Conservation (phyloP, 2,113 vertebrate species). For the Forbesichthys agassizii region DNA sequence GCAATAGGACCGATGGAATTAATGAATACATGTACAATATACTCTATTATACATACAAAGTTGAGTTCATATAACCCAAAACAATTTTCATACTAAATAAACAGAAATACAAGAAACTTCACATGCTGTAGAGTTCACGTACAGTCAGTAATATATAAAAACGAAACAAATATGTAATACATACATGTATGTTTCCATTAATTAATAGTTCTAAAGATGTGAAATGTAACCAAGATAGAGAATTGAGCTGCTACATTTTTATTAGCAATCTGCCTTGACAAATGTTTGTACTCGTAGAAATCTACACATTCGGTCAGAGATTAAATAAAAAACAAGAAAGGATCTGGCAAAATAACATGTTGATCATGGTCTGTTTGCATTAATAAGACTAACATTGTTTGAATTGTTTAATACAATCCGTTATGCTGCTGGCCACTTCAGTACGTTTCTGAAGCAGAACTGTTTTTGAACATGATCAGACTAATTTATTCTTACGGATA, state of each 20-base stretch:
- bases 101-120: slow-evolving; percentile 62
- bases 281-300: slow-evolving; percentile 2
- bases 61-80: slow-evolving; percentile 52
- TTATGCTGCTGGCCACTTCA: background rate
- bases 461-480: background rate
- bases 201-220: slow-evolving; percentile 23
- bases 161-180: slow-evolving; percentile 44
- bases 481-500: background rate
- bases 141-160: slow-evolving; percentile 57
- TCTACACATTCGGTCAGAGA: slow-evolving; percentile 21
- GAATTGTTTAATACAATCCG: too few species aligned
- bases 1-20: slow-evolving; percentile 46
- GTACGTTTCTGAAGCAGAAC: background rate
- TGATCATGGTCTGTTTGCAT: background rate
- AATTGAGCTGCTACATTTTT: slow-evolving; percentile 27
- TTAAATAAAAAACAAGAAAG: slow-evolving; percentile 6
- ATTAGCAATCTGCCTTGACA: slow-evolving; percentile 11
- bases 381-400: background rate
- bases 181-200: slow-evolving; percentile 24
- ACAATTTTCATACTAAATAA: slow-evolving; percentile 63
- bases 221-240: slow-evolving; percentile 15
- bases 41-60: slow-evolving; percentile 61
- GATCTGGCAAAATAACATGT: background rate
- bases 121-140: slow-evolving; percentile 67
- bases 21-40: slow-evolving; percentile 46